Percentiles rank a stretch among this genome's conserved stretches.
phyloP scores from a whole-genome alignment of 1,140 invertebrate genomes.

The Acarapis woodi region DNA sequence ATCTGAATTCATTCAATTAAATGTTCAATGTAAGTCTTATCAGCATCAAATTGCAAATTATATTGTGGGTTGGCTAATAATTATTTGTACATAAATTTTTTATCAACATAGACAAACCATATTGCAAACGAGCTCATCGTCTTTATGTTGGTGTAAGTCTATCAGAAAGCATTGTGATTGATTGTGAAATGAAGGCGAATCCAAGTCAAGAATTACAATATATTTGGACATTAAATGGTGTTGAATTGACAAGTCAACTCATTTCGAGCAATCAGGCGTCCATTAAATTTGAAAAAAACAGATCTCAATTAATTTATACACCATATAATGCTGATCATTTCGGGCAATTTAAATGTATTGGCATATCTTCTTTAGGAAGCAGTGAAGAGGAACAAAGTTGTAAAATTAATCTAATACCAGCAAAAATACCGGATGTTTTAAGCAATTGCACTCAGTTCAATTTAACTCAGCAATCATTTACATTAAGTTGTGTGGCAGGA shows the following conservation, averaged over 20 bases:
- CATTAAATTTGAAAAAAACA: no score
- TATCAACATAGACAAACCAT: slow-evolving; percentile 16
- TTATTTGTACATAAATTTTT: slow-evolving; percentile 2
- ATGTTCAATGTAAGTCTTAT: slow-evolving; percentile 30
- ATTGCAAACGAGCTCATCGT: slow-evolving; percentile 38
- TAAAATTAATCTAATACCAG: slow-evolving; percentile 42
- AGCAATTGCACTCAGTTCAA: slow-evolving; percentile 11
- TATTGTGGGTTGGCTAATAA: not conserved
- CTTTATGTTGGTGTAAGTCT: slow-evolving; percentile 38
- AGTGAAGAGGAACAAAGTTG: no score
- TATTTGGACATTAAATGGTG: slow-evolving; percentile 12
- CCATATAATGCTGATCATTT: no score
- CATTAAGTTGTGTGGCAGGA: slow-evolving; percentile 41
- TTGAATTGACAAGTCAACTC: no score
- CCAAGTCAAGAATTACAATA: slow-evolving; percentile 20
- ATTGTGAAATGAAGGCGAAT: slow-evolving; percentile 55
- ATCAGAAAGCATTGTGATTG: slow-evolving; percentile 45
- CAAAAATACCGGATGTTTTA: slow-evolving; percentile 17
- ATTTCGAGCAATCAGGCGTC: no score
- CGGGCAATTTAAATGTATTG: no score
- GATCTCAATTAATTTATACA: no score
- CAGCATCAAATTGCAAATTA: not conserved
- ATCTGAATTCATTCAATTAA: slow-evolving; percentile 44
- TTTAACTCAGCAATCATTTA: slow-evolving; percentile 13
- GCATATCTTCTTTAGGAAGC: no score